A percentile compares a stretch with the other conserved stretches of the same genome.
These are phyloP conservation scores for Thymelicus acteon DNA, from an alignment of 2,888 invertebrate species.

Conservation along the genomic window DNA sequence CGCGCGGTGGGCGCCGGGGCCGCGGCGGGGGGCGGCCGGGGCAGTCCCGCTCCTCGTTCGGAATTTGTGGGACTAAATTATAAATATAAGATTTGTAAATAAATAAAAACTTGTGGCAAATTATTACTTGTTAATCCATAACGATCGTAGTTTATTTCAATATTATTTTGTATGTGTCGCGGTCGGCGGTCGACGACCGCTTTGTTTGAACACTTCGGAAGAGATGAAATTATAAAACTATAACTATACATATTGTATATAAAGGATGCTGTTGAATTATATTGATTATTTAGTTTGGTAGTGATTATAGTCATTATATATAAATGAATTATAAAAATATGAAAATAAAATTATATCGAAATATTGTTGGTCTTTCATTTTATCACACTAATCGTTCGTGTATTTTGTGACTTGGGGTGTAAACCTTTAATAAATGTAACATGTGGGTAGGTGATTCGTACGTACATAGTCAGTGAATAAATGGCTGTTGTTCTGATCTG, in stretches of 20 bases:
- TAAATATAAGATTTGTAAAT: constrained; percentile 80
- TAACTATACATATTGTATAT: constrained; percentile 83
- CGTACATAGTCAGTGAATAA: no score
- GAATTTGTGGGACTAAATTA: constrained; percentile 82
- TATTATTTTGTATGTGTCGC: constrained; percentile 63
- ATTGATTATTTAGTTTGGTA: constrained; percentile 82
- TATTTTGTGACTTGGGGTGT: no score
- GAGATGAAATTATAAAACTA: constrained; percentile 61
- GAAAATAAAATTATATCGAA: constrained; percentile 83
- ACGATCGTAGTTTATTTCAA: constrained; percentile 69
- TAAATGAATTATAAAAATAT: constrained; percentile 78
- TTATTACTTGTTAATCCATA: constrained; percentile 77
- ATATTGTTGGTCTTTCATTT: constrained; percentile 47
- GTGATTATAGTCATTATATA: constrained; percentile 83
- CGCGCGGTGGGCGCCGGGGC: background rate
- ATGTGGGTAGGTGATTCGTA: no score
- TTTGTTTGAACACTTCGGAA: constrained; percentile 59
- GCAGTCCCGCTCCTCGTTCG: constrained; percentile 56
- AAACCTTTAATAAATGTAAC: no score
- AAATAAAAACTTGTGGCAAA: constrained; percentile 83
- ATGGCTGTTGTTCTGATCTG: no score
- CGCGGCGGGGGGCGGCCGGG: constrained; percentile 25
- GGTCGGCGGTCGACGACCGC: constrained; percentile 56
- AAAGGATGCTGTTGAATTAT: constrained; percentile 83
- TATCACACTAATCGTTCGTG: background rate